Base-by-base conservation (phyloP, 2,113 vertebrate species). In the Sarotherodon lohbergeri region DNA sequence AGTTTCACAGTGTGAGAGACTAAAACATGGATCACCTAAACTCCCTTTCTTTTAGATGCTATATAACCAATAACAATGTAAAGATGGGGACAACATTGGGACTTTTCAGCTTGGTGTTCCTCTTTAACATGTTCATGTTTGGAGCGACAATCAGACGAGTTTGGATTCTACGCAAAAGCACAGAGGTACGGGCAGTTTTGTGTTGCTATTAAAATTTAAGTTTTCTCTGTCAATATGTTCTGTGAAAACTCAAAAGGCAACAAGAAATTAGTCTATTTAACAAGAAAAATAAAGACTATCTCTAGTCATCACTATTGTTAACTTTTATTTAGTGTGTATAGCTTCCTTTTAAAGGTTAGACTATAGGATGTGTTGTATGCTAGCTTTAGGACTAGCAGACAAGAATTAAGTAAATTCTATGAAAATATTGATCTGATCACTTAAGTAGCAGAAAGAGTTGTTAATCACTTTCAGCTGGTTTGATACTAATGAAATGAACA, bases 21-120 rank as follows among this genome's bases (percentile, higher is more conserved):
- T 1, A 7, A 78, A 66, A 22, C 17, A 2, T 4, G 1, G 7
- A 17, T 7, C 50, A 4, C 56, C 1, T 5, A 4, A 63, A 1
- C 5, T 68, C 13, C 41, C 14, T 73, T 68, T 73, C 6, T 66
- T 54, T 54, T 19, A 95, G 93, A 78, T 95, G 93, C 76, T 95
- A 91, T 59, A 59, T 59, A 59, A 5, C 14, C 56, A 59, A 59
- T 59, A 5, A 1, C 13, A 1, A 1, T 16, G 27, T 17, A 32
- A 59, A 59, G 14, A 3, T 59, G 56, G 56, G 27, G 1, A 59
- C 56, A 32, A 59, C 56, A 9, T 0, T 59, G 56, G 27, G 56
- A 59, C 56, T 9, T 1, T 29, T 59, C 4, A 32, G 56, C 56
- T 59, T 59, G 24, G 56, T 59, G 56, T 32, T 59, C 56, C 27